A percentile compares a stretch with the other conserved stretches of the same genome.
Conservation (phyloP, 2,888 invertebrate genomes). For the Caenorhabditis sp. region DNA sequence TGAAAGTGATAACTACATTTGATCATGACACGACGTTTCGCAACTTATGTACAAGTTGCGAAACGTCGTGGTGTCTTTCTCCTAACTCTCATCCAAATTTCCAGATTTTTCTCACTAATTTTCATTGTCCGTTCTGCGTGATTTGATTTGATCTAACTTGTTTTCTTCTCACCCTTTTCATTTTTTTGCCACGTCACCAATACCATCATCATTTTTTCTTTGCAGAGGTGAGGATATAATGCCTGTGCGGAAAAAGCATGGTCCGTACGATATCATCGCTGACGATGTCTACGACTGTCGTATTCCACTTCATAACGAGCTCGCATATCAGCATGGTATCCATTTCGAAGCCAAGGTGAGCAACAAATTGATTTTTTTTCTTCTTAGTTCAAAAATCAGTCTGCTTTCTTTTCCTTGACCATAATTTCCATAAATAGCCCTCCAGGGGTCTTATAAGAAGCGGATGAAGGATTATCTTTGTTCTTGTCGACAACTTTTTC, state of each 20-base stretch:
- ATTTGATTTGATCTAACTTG: conserved; percentile 17
- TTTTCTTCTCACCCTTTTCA: background rate
- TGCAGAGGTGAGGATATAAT: conserved; percentile 70
- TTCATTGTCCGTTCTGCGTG: too few relatives aligned
- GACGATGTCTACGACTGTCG: conserved; percentile 96
- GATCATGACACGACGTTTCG: too few relatives aligned
- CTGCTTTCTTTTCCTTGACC: too few relatives aligned
- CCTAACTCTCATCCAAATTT: too few relatives aligned
- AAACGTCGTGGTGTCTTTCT: too few relatives aligned
- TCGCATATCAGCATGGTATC: conserved; percentile 97
- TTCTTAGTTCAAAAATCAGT: background rate
- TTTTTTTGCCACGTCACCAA: background rate
- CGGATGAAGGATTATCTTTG: conserved; percentile 2
- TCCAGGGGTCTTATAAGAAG: background rate
- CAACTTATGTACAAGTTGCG: too few relatives aligned
- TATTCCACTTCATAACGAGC: conserved; percentile 96
- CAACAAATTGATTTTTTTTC: background rate
- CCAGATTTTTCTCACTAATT: too few relatives aligned
- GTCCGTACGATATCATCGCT: conserved; percentile 92
- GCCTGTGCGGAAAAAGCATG: conserved; percentile 77
- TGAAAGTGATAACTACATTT: background rate
- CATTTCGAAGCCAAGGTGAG: conserved; percentile 96
- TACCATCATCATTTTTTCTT: background rate
- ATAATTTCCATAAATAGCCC: background rate
- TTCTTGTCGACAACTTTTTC: conserved; percentile 10